Evolutionary conservation across 2,797 vertebrate species (phyloP), one percentile per base, ranked within the genome.

Genomic region (Ambastaia sidthimunki): DNA sequence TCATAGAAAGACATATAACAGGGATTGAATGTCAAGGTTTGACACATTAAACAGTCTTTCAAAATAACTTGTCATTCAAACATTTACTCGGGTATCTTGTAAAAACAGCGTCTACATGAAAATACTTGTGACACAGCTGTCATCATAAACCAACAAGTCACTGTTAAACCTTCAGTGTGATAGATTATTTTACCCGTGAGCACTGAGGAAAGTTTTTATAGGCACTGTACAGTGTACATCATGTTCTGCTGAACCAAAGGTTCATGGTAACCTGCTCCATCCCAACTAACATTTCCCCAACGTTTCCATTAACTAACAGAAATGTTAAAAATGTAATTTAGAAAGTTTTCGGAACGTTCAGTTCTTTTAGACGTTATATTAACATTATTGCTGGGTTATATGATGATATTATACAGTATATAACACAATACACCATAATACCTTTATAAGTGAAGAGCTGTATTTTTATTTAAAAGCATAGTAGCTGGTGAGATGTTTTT

Each of bases 221-320:
- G 7, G 10, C 63, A 34, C 48, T 50, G 48, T 50, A 50, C 48
- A 18, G 15, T 16, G 5, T n/a, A n/a, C 6, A 18, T 47, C 16
- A 52, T 74, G 19, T 13, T 65, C 47, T 37, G 16, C 55, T 76
- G 48, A 76, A 15, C 4, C 62, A 55, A 44, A 66, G 28, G 62
- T 66, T 76, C 74, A 76, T 50, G 63, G 74, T 68, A 25, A 76
- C 50, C 63, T 68, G 21, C 9, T 76, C 31, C 6, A 41, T 25
- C 18, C 4, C 50, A n/a, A 6, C 50, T 52, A 11, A 44, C 41
- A 11, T 44, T 37, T 37, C 34, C 34, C 6, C 7, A 37, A 37
- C 34, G 4, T 37, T 37, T 37, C 7, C 34, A 37, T 37, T 37
- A 37, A 37, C 4, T 37, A 37, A 37, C 6, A 37, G 7, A 37